A percentile compares a stretch with the other conserved stretches of the same genome.
phyloP scores from a whole-genome alignment of 1,140 invertebrate genomes.

The Bemisia tabaci region DNA sequence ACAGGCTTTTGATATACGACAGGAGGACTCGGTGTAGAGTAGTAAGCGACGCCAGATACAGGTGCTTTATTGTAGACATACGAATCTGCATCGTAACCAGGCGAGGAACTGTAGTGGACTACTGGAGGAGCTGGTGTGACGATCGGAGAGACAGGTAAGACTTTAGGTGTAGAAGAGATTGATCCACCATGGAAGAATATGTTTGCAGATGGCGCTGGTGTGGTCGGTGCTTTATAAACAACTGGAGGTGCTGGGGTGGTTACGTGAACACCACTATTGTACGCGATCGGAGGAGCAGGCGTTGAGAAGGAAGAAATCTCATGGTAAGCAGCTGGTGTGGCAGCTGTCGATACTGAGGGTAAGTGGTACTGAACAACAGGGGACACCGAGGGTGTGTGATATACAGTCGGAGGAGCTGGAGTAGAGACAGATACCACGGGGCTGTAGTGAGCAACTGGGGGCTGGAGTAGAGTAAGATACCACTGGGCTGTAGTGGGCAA shows the following conservation, averaged over 20 bases:
- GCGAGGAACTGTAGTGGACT: background rate
- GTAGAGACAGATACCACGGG: constrained; percentile 4
- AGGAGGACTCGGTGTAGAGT: background rate
- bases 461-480: constrained; percentile 12
- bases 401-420: constrained; percentile 5
- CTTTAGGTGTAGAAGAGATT: constrained; percentile 21
- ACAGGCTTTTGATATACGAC: background rate
- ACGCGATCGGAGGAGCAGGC: constrained; percentile 4
- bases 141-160: no score
- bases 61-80: background rate
- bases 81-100: background rate
- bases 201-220: constrained; percentile 8
- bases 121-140: constrained; percentile 8
- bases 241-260: background rate
- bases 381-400: background rate
- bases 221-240: constrained; percentile 1
- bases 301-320: constrained; percentile 20
- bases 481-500: constrained; percentile 7
- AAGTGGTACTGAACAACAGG: background rate
- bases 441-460: background rate
- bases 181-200: background rate
- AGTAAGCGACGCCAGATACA: background rate
- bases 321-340: constrained; percentile 26
- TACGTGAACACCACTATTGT: constrained; percentile 4
- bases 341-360: constrained; percentile 22